Percentiles rank a stretch among this genome's conserved stretches.
These are phyloP conservation scores for Lepus americanus DNA, from an alignment of 2,113 vertebrate genomes.

Conservation along the genomic window DNA sequence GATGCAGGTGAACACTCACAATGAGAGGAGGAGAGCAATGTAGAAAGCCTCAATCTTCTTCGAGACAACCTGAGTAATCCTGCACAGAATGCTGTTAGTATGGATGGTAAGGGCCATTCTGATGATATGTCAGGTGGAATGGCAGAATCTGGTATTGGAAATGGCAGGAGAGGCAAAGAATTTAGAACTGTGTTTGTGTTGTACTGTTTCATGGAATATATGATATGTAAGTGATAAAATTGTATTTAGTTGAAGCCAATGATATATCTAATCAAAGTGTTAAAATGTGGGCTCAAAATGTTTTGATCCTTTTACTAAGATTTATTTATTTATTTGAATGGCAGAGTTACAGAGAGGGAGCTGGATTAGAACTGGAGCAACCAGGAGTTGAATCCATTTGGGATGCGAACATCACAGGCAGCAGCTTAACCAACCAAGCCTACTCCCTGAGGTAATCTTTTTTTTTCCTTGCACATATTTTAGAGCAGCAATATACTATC, in stretches of 20 bases:
- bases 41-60: background rate
- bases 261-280: background rate
- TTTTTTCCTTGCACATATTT: background rate
- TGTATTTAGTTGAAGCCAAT: background rate
- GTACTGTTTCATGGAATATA: background rate
- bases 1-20: background rate
- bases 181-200: background rate
- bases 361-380: too few relatives aligned
- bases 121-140: background rate
- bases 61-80: background rate
- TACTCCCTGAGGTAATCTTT: too few relatives aligned
- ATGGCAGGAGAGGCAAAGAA: background rate
- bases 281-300: background rate
- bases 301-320: too few relatives aligned
- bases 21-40: too few relatives aligned
- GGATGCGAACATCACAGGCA: too few relatives aligned
- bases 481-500: background rate
- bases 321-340: too few relatives aligned
- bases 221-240: background rate
- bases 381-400: too few relatives aligned
- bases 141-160: background rate
- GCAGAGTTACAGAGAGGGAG: too few relatives aligned
- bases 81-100: background rate
- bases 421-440: too few relatives aligned
- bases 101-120: background rate